These are phyloP conservation scores for Liasis olivaceus DNA, from an alignment of 2,797 vertebrate genomes.

Conservation along the genomic window DNA sequence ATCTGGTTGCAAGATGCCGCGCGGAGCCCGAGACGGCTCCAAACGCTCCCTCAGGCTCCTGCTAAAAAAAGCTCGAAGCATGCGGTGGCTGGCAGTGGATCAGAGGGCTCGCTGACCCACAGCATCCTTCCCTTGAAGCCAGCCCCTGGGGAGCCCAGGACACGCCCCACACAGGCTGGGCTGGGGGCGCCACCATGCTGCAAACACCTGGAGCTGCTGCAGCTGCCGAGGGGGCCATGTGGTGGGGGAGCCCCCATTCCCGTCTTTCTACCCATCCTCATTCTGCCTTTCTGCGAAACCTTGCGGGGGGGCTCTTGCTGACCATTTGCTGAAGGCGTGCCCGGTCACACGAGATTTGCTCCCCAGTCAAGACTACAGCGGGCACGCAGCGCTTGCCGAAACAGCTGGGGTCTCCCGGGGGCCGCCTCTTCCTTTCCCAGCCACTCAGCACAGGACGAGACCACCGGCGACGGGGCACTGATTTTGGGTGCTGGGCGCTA, in stretches of 20 bases:
- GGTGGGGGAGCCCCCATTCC: no score
- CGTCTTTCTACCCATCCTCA: background rate
- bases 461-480: no score
- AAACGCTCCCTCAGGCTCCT: background rate
- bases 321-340: background rate
- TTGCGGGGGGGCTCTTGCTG: background rate
- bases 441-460: no score
- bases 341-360: background rate
- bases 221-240: background rate
- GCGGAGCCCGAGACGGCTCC: background rate
- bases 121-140: background rate
- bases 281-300: background rate
- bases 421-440: no score
- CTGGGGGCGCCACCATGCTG: no score
- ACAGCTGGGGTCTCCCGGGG: no score
- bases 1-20: constrained; percentile 23
- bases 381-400: no score
- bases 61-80: background rate
- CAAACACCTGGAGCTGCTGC: background rate
- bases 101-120: background rate
- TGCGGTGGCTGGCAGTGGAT: constrained; percentile 1
- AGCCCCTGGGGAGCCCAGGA: background rate
- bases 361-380: background rate
- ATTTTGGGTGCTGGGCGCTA: background rate
- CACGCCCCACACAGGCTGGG: background rate